Base-by-base conservation (phyloP, 2,888 invertebrate species). In the Plutella xylostella region DNA sequence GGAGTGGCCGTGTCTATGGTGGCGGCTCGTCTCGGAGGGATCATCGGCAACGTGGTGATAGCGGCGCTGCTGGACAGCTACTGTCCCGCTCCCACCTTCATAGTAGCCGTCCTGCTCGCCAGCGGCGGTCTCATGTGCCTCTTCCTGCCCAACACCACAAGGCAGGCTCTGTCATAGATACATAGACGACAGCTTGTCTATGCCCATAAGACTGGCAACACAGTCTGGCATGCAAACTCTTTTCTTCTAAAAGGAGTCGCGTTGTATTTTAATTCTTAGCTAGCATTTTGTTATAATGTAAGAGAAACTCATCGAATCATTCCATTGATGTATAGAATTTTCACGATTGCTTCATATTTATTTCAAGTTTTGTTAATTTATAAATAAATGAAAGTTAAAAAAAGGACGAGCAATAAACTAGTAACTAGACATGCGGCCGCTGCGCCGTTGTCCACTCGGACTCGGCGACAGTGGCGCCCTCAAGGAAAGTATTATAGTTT, bases 1-100 rank as follows among this genome's bases (percentile, higher is more conserved):
- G 95, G 96, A 52, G 93, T 95, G 51, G 96, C 96, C 31, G 88
- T 96, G 49, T 94, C 94, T 1, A 94, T 94, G 90, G 94, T 94
- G 31, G 92, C 95, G 18, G 94, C 94, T 20, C 88, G 96, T 46
- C 84, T 96, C 49, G 96, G 95, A 54, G 96, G 96, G 55, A 96
- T 96, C 64, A 82, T 85, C 59, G 94, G 93, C 45, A 93, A 93
- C 75, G 88, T 96, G 56, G 92, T 94, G 48, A 96, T 97, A 60
- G 96, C 96, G 21, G 89, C 92, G 50, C 83, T 97, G 45, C 84
- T 96, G 55, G 95, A 96, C 78, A 84, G 90, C 55, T 93, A 93
- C 76, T 97, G 96, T 80, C 94, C 94, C 30, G 92, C 96, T 51
- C 96, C 97, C 43, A 94, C 96, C 54, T 93, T 96, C 74, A 92